Evolutionary conservation across 2,888 invertebrate species (phyloP), one percentile per base, ranked within the genome.

Genomic region (Machimus atricapillus): DNA sequence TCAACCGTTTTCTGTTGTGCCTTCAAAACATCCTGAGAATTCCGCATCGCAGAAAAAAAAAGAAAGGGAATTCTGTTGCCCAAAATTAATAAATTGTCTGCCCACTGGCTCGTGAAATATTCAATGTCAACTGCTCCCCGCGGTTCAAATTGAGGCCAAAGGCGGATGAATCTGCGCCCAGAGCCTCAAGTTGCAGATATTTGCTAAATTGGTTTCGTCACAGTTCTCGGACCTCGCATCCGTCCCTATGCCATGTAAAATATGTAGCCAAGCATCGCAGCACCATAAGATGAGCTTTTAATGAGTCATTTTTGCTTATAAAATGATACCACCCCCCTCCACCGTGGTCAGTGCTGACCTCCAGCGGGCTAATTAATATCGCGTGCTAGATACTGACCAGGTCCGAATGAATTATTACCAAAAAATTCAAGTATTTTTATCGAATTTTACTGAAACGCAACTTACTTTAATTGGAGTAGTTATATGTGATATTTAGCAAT

Each of bases 51-150:
- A 52, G 23, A 3, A 19, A 23, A 19, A 4, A 66, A 27, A 66
- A 23, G 1, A 12, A 12, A 27, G 27, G 66, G 27, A 66, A 27
- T 66, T 66, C 23, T 66, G 66, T 27, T 66, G 66, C 66, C 66
- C 66, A 66, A 66, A n/a, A 66, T 66, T 78, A 78, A 78, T 78
- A 40, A 78, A 78, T 78, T 78, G 78, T 78, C 40, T 78, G 78
- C n/a, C 78, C 40, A 78, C 40, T 78, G 78, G 43, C 37, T 37
- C 43, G 37, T 23, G 40, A 40, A 78, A 78, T 40, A 23, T 78
- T 78, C 40, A 78, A 78, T 78, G 78, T 78, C 40, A n/a, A 40
- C 43, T 78, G 43, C 78, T 43, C 23, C 66, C 66, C 66, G 27
- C 27, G 27, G 66, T 9, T 12, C 58, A 0, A 23, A 2, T 58